Conservation (phyloP, 2,113 vertebrate genomes). For the Lepus timidus region DNA sequence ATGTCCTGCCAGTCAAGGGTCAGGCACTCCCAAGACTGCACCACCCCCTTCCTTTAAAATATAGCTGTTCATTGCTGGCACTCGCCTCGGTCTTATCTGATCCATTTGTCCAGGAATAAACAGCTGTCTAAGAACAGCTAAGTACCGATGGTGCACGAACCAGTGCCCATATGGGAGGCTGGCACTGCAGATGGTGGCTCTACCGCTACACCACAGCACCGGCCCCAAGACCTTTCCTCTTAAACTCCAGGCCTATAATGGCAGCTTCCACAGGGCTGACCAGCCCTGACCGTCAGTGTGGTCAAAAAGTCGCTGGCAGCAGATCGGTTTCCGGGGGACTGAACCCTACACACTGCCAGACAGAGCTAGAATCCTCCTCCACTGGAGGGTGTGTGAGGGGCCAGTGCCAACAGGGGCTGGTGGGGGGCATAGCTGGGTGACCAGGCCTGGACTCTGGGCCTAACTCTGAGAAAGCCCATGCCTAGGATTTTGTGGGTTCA, state of each 20-base stretch:
- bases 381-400: background rate
- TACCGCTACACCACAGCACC: too few species aligned
- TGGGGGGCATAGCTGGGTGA: background rate
- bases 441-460: background rate
- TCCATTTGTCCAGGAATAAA: background rate
- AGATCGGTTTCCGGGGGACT: background rate
- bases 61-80: background rate
- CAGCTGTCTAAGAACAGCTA: background rate
- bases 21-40: background rate
- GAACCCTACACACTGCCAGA: rapidly evolving
- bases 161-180: too few species aligned
- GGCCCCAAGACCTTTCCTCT: background rate
- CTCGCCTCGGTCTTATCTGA: background rate
- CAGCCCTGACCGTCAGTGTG: background rate
- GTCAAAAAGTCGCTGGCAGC: background rate
- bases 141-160: too few species aligned
- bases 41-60: rapidly evolving
- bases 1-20: rapidly evolving
- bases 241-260: background rate
- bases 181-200: too few species aligned
- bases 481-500: background rate
- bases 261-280: background rate
- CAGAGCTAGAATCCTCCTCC: background rate
- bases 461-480: background rate
- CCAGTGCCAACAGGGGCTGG: background rate